phyloP scores from a whole-genome alignment of 2,113 vertebrate genomes.

The Arothron firmamentum region DNA sequence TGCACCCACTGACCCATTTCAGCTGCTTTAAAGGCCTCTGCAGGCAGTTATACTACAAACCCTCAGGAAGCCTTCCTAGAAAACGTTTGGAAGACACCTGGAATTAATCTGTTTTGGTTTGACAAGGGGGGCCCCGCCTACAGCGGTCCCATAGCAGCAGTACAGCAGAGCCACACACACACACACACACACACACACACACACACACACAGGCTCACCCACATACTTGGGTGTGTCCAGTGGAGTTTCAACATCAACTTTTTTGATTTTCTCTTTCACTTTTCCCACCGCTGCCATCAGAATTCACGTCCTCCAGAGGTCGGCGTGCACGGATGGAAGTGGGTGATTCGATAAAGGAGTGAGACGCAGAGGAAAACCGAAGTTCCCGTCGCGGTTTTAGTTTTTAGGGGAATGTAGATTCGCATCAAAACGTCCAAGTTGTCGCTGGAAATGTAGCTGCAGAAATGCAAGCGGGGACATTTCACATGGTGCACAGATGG shows the following conservation, averaged over 20 bases:
- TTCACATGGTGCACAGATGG: slow-evolving; percentile 48
- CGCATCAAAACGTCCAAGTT: slow-evolving; percentile 5
- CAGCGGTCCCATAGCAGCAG: slow-evolving; percentile 36
- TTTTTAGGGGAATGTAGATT: slow-evolving; percentile 4
- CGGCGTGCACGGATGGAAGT: slow-evolving; percentile 25
- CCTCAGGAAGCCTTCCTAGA: no score
- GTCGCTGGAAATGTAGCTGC: slow-evolving; percentile 19
- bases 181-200: slow-evolving; percentile 33
- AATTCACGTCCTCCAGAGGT: slow-evolving; percentile 29
- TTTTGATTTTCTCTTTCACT: slow-evolving; percentile 13
- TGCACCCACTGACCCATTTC: slow-evolving; percentile 51
- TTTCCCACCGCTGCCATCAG: slow-evolving; percentile 14
- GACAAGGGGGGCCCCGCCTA: slow-evolving; percentile 29
- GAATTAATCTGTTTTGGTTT: no score
- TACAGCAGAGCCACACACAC: slow-evolving; percentile 22
- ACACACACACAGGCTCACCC: slow-evolving; percentile 19
- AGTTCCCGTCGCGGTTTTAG: slow-evolving; percentile 13
- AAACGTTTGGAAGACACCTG: no score
- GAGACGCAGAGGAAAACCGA: slow-evolving; percentile 1
- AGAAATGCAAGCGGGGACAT: slow-evolving; percentile 12
- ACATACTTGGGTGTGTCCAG: slow-evolving; percentile 50
- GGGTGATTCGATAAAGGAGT: slow-evolving; percentile 14
- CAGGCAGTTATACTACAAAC: neutral
- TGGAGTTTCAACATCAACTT: slow-evolving; percentile 22
- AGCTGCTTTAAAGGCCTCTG: slow-evolving; percentile 22